Percentiles rank a stretch among this genome's conserved stretches.
phyloP scores from a whole-genome alignment of 92 coral and sea anemone genomes.

The Palythoa grandiflora region DNA sequence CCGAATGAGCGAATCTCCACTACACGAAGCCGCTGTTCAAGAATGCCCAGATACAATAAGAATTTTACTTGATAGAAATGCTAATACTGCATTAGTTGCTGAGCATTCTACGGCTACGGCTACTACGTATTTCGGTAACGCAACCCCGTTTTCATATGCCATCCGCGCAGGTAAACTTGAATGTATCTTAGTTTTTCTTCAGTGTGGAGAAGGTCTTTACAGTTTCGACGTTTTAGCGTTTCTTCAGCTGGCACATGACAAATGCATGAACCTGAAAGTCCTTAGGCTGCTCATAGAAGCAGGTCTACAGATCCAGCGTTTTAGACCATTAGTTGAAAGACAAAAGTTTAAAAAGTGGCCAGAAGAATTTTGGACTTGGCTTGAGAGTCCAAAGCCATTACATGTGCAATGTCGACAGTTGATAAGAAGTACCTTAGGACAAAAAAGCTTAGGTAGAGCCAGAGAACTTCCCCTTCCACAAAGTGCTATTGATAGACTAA shows the following conservation, averaged over 20 bases:
- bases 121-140: background rate
- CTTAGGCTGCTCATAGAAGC: conserved; percentile 58
- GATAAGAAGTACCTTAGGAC: conserved; percentile 42
- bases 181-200: conserved; percentile 50
- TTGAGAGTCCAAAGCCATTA: conserved; percentile 49
- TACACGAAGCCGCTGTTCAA: conserved; percentile 59
- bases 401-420: conserved; percentile 36
- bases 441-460: conserved; percentile 9
- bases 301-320: conserved; percentile 21
- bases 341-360: conserved; percentile 51
- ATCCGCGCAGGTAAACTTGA: conserved; percentile 51
- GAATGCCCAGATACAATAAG: conserved; percentile 33
- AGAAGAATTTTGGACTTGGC: conserved; percentile 46
- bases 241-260: conserved; percentile 35
- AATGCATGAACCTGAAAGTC: conserved; percentile 45
- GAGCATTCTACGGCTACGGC: background rate
- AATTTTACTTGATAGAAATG: conserved; percentile 49
- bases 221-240: conserved; percentile 26
- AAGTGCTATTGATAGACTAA: background rate
- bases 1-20: conserved; percentile 38
- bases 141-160: conserved; percentile 49
- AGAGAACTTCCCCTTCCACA: conserved; percentile 36
- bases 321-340: background rate
- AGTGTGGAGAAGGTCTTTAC: conserved; percentile 46
- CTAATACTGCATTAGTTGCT: conserved; percentile 29